Percentiles rank a stretch among this genome's conserved stretches.
phyloP scores from a whole-genome alignment of 1,140 invertebrate genomes.

The Oreohelix idahoensis region DNA sequence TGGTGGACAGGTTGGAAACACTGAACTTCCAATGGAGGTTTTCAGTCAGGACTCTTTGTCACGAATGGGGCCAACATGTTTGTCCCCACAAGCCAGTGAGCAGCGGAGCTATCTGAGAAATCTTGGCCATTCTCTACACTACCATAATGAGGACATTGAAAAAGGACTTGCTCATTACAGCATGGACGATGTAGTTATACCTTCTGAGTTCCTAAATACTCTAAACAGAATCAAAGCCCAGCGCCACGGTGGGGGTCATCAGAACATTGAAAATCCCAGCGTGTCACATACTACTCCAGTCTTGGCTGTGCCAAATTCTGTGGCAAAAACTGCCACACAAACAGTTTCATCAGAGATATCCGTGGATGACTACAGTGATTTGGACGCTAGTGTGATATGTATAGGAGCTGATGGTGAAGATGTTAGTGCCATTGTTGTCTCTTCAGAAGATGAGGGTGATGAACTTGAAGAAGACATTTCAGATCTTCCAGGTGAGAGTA shows the following conservation, averaged over 20 bases:
- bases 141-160: slow-evolving; percentile 47
- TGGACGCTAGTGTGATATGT: neutral
- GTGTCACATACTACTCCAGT: neutral
- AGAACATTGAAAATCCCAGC: slow-evolving; percentile 4
- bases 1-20: neutral
- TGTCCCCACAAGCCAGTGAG: neutral
- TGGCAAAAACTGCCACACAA: neutral
- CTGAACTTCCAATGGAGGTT: neutral
- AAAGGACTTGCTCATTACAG: slow-evolving; percentile 50
- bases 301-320: neutral
- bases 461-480: neutral
- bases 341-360: slow-evolving; percentile 14
- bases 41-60: neutral
- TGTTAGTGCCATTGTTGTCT: neutral
- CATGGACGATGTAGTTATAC: slow-evolving; percentile 52
- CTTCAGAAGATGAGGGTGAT: neutral
- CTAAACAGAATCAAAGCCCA: slow-evolving; percentile 41
- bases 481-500: neutral
- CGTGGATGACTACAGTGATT: slow-evolving; percentile 14
- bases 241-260: neutral
- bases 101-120: slow-evolving; percentile 45
- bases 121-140: slow-evolving; percentile 52
- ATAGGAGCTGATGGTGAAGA: neutral
- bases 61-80: neutral
- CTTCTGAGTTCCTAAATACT: slow-evolving; percentile 55